Base-by-base conservation (phyloP, 2,888 invertebrate genomes). In the Lypha dubia region DNA sequence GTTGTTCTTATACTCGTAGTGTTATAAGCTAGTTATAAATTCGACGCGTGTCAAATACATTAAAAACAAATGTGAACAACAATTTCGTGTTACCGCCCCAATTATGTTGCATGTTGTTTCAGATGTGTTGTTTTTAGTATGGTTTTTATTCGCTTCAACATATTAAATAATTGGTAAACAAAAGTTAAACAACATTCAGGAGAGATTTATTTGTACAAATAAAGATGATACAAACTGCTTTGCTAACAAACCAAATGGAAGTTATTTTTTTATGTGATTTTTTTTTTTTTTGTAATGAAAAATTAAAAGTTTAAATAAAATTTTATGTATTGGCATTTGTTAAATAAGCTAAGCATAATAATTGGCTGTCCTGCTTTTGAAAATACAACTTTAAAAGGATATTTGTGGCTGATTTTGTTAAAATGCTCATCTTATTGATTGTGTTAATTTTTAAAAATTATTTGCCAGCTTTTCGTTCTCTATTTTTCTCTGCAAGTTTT, bases 31-130 rank as follows among this genome's bases (percentile, higher is more conserved):
- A 73, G 38, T 70, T 74, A 83, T 35, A 24, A 74, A 32, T 79
- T 71, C 58, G 74, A 81, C 84, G 81, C 84, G 84, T 84, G 84
- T 81, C 84, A 84, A 84, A 63, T 74, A 68, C 81, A 84, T 84
- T 81, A 63, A 74, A 77, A 70, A 68, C 81, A n/a, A n/a, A 62
- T 68, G 58, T 62, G 15, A 63, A 51, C 62, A 84, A 70, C 20
- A 74, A 84, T 79, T 74, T 74, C 76, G 75, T 82, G 81, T 63
- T 56, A 60, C 81, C 84, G 84, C 70, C 84, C 77, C 74, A 84
- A 49, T 84, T 81, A 70, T 63, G 62, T 68, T 79, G 49, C 65
- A 65, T 65, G 79, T 65, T 51, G 20, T 60, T 17, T 28, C 3
- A 28, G 38, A 11, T 60, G 6, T 20, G 6, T 24, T 68, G 49